A percentile compares a stretch with the other conserved stretches of the same genome.
phyloP scores from a whole-genome alignment of 2,888 invertebrate species.

The Zhengitettix transpicula region DNA sequence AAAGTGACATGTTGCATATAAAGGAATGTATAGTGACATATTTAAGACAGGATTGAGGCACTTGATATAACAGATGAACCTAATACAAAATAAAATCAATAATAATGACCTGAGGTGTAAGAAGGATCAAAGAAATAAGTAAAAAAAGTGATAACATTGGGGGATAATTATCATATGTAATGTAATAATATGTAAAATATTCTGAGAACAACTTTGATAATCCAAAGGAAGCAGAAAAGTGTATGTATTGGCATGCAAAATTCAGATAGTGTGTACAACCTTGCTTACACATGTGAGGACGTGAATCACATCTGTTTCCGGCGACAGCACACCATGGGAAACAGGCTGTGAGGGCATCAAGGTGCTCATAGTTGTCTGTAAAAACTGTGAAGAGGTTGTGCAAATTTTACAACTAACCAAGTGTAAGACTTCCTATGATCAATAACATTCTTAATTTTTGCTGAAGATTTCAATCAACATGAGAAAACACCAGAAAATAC shows the following conservation, averaged over 20 bases:
- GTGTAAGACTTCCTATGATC: no score
- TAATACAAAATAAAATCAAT: constrained; percentile 6
- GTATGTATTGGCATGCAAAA: no score
- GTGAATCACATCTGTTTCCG: constrained; percentile 41
- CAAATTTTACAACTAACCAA: no score
- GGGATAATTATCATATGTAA: constrained; percentile 2
- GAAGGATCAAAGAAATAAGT: constrained; percentile 1
- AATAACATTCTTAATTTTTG: no score
- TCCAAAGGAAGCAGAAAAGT: no score
- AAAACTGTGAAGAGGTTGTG: constrained; percentile 33
- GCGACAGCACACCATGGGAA: constrained; percentile 57
- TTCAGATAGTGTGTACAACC: no score
- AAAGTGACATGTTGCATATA: no score
- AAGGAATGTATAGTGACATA: no score
- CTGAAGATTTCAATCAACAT: no score
- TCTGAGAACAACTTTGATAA: not conserved
- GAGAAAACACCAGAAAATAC: no score
- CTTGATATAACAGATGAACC: no score
- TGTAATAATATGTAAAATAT: constrained; percentile 1
- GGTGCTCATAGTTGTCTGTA: constrained; percentile 56
- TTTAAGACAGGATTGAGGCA: no score
- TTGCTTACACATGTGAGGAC: constrained; percentile 44
- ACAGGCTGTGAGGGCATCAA: constrained; percentile 58
- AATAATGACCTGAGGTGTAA: constrained; percentile 7
- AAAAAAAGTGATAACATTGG: not conserved